Evolutionary conservation across 1,140 invertebrate species (phyloP).

Genomic region (Leptopilina boulardi): DNA sequence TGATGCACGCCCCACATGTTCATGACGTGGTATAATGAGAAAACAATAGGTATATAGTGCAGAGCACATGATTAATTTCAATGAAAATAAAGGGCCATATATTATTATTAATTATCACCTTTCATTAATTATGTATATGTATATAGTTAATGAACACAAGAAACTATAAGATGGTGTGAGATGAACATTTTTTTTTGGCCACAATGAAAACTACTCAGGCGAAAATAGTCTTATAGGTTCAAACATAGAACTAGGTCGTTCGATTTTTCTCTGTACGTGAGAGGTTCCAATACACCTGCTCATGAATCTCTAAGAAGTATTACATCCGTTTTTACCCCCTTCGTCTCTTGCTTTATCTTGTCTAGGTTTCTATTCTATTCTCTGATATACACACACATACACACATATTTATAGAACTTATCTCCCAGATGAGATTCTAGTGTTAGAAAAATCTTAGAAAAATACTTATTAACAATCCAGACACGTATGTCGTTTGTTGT

Average conservation of each 20-base stretch:
- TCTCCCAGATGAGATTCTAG: not conserved
- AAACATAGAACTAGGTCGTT: slow-evolving; percentile 9
- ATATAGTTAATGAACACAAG: too few species aligned
- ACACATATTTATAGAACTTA: not conserved
- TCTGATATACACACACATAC: not conserved
- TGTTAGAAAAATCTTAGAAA: not conserved
- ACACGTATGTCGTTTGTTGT: slow-evolving; percentile 16
- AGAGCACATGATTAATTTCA: too few species aligned
- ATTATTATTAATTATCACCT: not conserved
- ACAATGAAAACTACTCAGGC: slow-evolving; percentile 6
- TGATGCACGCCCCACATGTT: too few species aligned
- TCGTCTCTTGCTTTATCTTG: not conserved
- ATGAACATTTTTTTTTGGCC: not conserved
- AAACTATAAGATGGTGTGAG: not conserved
- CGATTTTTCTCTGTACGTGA: slow-evolving; percentile 13
- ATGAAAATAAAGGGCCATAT: too few species aligned
- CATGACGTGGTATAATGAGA: too few species aligned
- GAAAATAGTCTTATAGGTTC: slow-evolving; percentile 5
- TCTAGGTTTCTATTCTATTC: slow-evolving; percentile 3
- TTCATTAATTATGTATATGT: not conserved
- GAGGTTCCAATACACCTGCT: slow-evolving; percentile 12
- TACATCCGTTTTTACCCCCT: not conserved
- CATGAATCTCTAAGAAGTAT: slow-evolving; percentile 7
- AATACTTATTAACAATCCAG: not conserved
- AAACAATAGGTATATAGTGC: too few species aligned